Evolutionary conservation across 2,888 invertebrate genomes (phyloP).

Genomic region (Callosobruchus maculatus): DNA sequence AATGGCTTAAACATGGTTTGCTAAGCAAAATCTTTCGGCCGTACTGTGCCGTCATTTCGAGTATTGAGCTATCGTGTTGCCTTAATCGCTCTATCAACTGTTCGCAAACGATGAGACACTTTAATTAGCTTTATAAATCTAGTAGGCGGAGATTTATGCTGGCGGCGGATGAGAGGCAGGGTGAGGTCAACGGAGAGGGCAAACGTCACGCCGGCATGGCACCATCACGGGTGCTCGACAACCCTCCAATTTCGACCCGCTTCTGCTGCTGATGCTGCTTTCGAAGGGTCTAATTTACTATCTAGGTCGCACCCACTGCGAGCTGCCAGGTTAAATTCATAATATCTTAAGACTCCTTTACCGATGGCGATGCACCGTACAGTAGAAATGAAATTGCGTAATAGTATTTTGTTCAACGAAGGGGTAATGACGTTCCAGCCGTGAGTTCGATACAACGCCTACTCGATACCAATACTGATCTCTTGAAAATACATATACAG

Average conservation of each 20-base stretch:
- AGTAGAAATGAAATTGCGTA: no score
- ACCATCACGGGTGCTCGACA: background rate
- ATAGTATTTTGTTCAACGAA: no score
- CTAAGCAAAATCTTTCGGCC: no score
- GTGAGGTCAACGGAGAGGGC: no score
- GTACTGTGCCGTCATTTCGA: background rate
- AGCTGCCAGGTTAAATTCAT: background rate
- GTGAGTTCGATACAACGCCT: no score
- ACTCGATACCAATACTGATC: no score
- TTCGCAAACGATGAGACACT: background rate
- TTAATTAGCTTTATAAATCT: background rate
- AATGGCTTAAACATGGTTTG: no score
- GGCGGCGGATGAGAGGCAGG: background rate
- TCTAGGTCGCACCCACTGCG: background rate
- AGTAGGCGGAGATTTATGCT: background rate
- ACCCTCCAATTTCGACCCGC: background rate
- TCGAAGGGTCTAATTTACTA: background rate
- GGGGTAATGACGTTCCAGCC: no score
- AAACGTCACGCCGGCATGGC: no score
- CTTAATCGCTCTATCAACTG: background rate
- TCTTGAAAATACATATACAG: no score
- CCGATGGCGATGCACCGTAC: no score
- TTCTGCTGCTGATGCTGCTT: background rate
- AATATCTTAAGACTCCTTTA: no score
- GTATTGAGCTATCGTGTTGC: background rate